phyloP scores from a whole-genome alignment of 2,888 invertebrate species.

The Limenitis camilla region DNA sequence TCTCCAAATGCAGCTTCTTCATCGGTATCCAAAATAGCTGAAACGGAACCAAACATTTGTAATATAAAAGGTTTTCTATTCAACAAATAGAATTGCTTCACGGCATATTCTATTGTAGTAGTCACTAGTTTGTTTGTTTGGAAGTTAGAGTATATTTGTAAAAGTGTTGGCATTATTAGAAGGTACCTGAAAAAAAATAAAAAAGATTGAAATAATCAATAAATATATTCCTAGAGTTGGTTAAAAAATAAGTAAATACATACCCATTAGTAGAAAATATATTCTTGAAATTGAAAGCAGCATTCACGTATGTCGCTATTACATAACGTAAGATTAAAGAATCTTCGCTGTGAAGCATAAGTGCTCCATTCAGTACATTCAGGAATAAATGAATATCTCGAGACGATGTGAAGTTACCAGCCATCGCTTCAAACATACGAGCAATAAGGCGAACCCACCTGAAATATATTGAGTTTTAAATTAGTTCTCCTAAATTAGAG shows the following conservation, averaged over 20 bases:
- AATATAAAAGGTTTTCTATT: slow-evolving; percentile 98
- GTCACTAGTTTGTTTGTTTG: slow-evolving; percentile 97
- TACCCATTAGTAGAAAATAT: slow-evolving; percentile 98
- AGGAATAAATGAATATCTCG: slow-evolving; percentile 98
- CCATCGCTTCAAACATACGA: slow-evolving; percentile 98
- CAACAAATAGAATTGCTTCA: slow-evolving; percentile 97
- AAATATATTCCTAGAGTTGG: too few species aligned
- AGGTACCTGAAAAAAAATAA: slow-evolving; percentile 79
- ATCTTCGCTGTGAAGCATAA: slow-evolving; percentile 97
- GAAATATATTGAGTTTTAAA: too few species aligned
- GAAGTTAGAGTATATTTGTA: slow-evolving; percentile 97
- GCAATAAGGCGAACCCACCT: slow-evolving; percentile 96
- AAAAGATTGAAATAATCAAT: too few species aligned
- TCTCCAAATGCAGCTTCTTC: slow-evolving; percentile 91
- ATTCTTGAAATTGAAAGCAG: slow-evolving; percentile 98
- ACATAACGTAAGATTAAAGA: slow-evolving; percentile 95
- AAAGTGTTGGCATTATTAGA: slow-evolving; percentile 96
- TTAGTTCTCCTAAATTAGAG: too few species aligned
- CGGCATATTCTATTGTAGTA: slow-evolving; percentile 97
- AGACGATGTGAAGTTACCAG: slow-evolving; percentile 96
- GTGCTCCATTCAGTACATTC: slow-evolving; percentile 96
- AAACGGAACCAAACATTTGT: slow-evolving; percentile 99
- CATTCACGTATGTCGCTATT: slow-evolving; percentile 97
- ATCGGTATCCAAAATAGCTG: slow-evolving; percentile 95
- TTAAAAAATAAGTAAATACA: slow-evolving; percentile 25